phyloP scores from a whole-genome alignment of 2,113 vertebrate genomes.

The Rhabdornis inornatus region DNA sequence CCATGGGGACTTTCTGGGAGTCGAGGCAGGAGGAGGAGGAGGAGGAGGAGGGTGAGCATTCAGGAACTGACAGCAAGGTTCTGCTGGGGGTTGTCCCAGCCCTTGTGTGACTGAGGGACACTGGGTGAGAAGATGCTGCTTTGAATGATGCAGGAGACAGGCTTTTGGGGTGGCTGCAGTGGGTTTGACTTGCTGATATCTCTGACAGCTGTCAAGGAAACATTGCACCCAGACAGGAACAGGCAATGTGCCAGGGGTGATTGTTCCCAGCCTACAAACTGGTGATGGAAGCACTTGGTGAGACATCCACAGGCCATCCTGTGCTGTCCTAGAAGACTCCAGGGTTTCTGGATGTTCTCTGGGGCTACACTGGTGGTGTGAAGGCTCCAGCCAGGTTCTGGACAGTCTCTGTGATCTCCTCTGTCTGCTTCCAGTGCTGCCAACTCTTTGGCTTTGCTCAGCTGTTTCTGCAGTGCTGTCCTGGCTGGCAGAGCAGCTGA shows the following conservation, averaged over 20 bases:
- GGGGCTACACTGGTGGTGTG: background rate
- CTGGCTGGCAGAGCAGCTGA: background rate
- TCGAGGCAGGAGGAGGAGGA: background rate
- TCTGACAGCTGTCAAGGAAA: background rate
- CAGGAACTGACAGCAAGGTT: background rate
- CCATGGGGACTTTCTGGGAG: background rate
- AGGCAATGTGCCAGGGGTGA: background rate
- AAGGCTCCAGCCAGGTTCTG: background rate
- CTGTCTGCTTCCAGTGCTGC: background rate
- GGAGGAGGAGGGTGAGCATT: background rate
- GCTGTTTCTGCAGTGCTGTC: background rate
- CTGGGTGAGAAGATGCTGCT: background rate
- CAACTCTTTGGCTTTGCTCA: background rate
- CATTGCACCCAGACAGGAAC: background rate
- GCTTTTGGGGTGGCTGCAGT: background rate
- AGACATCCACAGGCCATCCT: background rate
- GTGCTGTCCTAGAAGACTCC: background rate
- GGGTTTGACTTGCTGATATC: background rate
- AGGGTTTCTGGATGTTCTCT: background rate
- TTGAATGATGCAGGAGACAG: background rate
- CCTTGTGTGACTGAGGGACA: rapidly evolving
- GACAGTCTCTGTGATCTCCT: background rate
- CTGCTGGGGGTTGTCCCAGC: background rate
- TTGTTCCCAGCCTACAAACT: background rate
- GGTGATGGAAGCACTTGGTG: background rate